phyloP scores from a whole-genome alignment of 2,797 vertebrate species.

The Tiaroga cobitis region DNA sequence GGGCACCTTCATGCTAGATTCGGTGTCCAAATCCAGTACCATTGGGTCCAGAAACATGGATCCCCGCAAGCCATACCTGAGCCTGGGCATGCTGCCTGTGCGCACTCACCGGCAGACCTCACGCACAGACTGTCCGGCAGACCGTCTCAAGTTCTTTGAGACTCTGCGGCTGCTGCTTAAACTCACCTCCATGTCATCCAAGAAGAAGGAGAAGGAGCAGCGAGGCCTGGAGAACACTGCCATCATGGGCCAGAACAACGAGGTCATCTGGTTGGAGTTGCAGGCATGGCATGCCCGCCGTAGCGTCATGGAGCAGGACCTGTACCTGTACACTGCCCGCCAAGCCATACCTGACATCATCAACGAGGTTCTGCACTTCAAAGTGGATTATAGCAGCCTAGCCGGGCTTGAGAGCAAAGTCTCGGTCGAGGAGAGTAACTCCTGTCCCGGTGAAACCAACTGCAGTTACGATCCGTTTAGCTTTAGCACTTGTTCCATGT shows the following conservation, averaged over 20 bases:
- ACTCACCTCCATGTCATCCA: conserved; percentile 98
- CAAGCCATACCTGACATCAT: conserved; percentile 97
- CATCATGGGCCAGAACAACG: conserved; percentile 93
- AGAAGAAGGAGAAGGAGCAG: conserved; percentile 98
- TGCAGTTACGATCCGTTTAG: conserved; percentile 73
- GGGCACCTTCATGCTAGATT: conserved; percentile 93
- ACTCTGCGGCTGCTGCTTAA: conserved; percentile 95
- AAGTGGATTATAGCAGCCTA: conserved; percentile 89
- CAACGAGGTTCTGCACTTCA: conserved; percentile 95
- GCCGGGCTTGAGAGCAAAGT: conserved; percentile 59
- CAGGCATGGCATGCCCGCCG: conserved; percentile 98
- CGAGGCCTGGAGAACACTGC: conserved; percentile 91
- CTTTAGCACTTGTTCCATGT: conserved; percentile 69
- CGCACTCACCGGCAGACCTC: conserved; percentile 95
- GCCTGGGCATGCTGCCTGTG: conserved; percentile 93
- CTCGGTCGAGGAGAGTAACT: conserved; percentile 49
- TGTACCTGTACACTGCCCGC: conserved; percentile 93
- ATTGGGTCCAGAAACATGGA: conserved; percentile 89
- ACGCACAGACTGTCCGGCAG: conserved; percentile 94
- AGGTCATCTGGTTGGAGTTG: conserved; percentile 97
- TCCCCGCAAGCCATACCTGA: conserved; percentile 97
- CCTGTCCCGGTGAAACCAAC: conserved; percentile 65
- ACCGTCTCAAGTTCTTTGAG: conserved; percentile 98
- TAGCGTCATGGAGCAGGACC: conserved; percentile 92
- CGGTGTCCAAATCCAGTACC: conserved; percentile 85